phyloP scores from a whole-genome alignment of 2,888 invertebrate species.

The Monochamus alternatus region DNA sequence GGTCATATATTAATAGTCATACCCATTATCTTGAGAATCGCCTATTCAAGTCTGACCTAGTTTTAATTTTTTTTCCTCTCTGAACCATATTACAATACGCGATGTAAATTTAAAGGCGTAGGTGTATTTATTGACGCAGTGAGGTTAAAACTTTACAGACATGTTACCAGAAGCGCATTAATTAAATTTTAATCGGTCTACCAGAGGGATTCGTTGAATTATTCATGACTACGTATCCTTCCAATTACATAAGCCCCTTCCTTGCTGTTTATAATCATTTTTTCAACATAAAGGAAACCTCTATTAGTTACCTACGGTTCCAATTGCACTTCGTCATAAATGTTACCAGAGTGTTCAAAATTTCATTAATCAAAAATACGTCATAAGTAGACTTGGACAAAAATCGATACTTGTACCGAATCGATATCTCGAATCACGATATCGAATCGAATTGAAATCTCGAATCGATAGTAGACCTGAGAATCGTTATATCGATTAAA shows the following conservation, averaged over 20 bases:
- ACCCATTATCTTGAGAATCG: conserved; percentile 11
- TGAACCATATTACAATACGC: not conserved
- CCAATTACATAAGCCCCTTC: conserved; percentile 19
- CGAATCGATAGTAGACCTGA: no score
- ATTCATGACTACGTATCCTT: conserved; percentile 13
- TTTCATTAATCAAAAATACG: no score
- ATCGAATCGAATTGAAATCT: no score
- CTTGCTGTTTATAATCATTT: conserved; percentile 15
- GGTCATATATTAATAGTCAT: not conserved
- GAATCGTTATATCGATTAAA: no score
- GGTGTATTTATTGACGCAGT: conserved; percentile 5
- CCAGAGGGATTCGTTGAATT: conserved; percentile 8
- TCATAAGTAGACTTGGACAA: no score
- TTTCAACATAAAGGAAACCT: not conserved
- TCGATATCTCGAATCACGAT: no score
- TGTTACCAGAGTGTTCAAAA: no score
- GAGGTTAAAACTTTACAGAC: conserved; percentile 11
- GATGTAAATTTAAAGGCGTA: not conserved
- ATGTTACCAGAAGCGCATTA: conserved; percentile 7
- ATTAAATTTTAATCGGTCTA: conserved; percentile 20
- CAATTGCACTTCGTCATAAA: no score
- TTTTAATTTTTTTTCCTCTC: not conserved
- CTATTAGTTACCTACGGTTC: not conserved
- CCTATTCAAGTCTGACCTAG: conserved; percentile 15
- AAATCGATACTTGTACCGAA: no score